A percentile compares a stretch with the other conserved stretches of the same genome.
phyloP scores from a whole-genome alignment of 2,888 invertebrate genomes.

The Monochamus alternatus region DNA sequence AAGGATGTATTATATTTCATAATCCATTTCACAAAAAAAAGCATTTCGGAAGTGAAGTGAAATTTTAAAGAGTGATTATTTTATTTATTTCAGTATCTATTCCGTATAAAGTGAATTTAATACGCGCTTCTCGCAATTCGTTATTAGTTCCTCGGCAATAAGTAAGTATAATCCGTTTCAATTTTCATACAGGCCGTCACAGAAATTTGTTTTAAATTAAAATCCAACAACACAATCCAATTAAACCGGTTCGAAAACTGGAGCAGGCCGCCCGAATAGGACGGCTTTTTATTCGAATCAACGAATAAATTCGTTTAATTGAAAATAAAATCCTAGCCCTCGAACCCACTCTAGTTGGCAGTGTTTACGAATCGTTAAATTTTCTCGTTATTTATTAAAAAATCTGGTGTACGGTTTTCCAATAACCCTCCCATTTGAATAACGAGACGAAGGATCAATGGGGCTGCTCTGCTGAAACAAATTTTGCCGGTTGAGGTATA shows the following conservation, averaged over 20 bases:
- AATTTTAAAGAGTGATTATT: no score
- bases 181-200: neutral
- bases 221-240: conserved; percentile 15
- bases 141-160: no score
- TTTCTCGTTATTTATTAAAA: conserved; percentile 7
- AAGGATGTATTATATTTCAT: no score
- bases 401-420: conserved; percentile 1
- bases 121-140: no score
- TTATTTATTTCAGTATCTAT: no score
- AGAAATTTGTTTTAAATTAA: conserved; percentile 9
- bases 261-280: neutral
- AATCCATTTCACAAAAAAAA: no score
- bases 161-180: no score
- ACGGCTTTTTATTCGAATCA: neutral
- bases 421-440: neutral
- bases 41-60: no score
- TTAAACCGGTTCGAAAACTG: conserved; percentile 15
- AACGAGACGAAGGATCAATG: neutral
- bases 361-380: conserved; percentile 14
- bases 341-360: neutral
- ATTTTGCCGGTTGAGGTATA: no score
- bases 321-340: conserved; percentile 16
- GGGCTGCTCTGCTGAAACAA: no score
- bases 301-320: conserved; percentile 11
- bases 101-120: no score